Evolutionary conservation across 2,888 invertebrate genomes (phyloP).

Genomic region (Laothoe populi): DNA sequence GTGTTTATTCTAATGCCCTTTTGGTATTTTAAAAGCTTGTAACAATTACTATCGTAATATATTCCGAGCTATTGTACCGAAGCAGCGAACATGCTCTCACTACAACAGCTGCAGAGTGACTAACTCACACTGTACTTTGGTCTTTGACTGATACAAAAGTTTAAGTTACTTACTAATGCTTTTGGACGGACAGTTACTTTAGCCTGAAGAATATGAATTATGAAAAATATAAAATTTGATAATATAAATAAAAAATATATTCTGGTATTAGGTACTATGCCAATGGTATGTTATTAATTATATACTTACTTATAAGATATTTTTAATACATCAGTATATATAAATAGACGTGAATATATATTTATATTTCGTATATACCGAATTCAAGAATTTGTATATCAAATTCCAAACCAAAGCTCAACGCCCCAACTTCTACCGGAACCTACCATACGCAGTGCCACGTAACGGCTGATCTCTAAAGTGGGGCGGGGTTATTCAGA

Average conservation of each 20-base stretch:
- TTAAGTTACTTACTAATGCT: conserved; percentile 7
- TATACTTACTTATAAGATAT: no score
- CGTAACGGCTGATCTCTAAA: no score
- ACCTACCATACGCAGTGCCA: no score
- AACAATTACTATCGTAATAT: conserved; percentile 27
- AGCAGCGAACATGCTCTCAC: conserved; percentile 48
- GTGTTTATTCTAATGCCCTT: neutral
- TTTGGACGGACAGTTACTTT: conserved; percentile 13
- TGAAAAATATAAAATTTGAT: neutral
- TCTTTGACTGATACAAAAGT: conserved; percentile 15
- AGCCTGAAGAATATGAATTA: neutral
- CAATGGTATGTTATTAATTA: no score
- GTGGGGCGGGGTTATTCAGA: no score
- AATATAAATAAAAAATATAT: neutral
- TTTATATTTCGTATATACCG: no score
- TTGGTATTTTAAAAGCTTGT: neutral
- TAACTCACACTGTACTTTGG: no score
- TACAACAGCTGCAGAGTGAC: conserved; percentile 32
- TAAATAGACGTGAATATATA: no score
- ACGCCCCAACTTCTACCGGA: no score
- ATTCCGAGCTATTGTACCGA: conserved; percentile 28
- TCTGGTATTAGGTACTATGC: neutral
- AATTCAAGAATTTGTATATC: no score
- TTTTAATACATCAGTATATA: no score
- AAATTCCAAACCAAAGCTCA: no score